Evolutionary conservation across 2,888 invertebrate genomes (phyloP), one percentile per base, ranked within the genome.

Genomic region (Sceliomorpha sp.): DNA sequence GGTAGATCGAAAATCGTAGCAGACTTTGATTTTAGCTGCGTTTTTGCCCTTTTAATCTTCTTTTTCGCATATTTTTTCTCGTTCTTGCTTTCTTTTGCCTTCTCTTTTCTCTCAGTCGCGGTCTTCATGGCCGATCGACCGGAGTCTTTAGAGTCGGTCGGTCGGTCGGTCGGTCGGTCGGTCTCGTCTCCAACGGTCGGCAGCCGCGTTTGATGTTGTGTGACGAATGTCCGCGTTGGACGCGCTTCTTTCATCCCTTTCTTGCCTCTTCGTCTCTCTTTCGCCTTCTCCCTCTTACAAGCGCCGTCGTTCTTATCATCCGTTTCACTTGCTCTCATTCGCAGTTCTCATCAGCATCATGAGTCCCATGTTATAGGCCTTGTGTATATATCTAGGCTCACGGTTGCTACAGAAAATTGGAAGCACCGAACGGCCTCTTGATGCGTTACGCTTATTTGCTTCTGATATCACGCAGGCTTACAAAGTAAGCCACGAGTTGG

Each of bases 151-250:
- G 84, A 86, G 83, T 83, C 24, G n/a, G n/a, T n/a, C n/a, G n/a
- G n/a, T n/a, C n/a, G n/a, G n/a, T n/a, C n/a, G n/a, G n/a, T n/a
- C n/a, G n/a, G n/a, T n/a, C 82, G 81, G 80, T 79, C 83, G 83
- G 80, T 79, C 85, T 81, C 79, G 79, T 81, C 80, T 76, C 80
- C 80, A 80, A 81, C 83, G 79, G 82, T 82, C 87, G 87, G 86
- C 86, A 83, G 77, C 81, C 82, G 84, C 86, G 83, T 87, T 87
- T 87, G 87, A 86, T 86, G 86, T 86, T 84, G 85, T 86, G 87
- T 86, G 86, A 86, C 86, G 87, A 86, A 86, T 87, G 86, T 86
- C 85, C 86, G 81, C 82, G 85, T 86, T 87, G 82, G 85, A 85
- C 81, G 86, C 86, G 87, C 86, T 82, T 80, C 80, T 81, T 79